Conservation (phyloP, 2,797 vertebrate species). For the Pipistrellus pipistrellus region DNA sequence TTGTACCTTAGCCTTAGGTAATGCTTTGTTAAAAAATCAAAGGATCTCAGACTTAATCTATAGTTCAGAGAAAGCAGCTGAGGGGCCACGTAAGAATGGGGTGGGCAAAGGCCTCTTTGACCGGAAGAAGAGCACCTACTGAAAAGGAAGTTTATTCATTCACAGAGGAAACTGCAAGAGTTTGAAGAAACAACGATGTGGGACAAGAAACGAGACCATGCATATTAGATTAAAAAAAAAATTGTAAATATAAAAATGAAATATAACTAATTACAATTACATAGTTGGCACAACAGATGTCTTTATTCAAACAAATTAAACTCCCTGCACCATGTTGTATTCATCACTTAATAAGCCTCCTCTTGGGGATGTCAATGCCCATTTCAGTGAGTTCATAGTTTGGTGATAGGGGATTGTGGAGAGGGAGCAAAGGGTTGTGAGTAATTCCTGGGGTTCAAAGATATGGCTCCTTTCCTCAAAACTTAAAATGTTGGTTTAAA, state of each 20-base stretch:
- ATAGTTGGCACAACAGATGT: not conserved
- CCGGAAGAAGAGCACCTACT: not conserved
- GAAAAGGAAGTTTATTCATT: not conserved
- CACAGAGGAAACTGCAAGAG: not conserved
- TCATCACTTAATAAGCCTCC: not conserved
- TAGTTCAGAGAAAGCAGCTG: not conserved
- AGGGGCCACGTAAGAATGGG: not conserved
- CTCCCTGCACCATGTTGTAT: not conserved
- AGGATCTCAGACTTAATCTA: not conserved
- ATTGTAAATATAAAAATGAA: slow-evolving; percentile 38
- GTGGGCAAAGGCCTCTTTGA: not conserved
- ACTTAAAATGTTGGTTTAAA: slow-evolving; percentile 9
- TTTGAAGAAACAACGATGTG: not conserved
- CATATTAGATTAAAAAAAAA: not conserved
- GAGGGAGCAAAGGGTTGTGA: not conserved
- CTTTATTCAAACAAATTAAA: not conserved
- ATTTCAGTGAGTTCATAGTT: not conserved
- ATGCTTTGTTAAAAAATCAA: slow-evolving; percentile 9
- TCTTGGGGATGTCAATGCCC: not conserved
- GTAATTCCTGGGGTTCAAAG: not conserved
- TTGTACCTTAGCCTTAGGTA: not conserved
- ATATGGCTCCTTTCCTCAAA: not conserved
- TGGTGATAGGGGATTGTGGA: not conserved
- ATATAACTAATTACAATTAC: not conserved
- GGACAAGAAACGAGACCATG: not conserved